Conservation (phyloP, 2,113 vertebrate genomes). For the Callithrix jacchus region DNA sequence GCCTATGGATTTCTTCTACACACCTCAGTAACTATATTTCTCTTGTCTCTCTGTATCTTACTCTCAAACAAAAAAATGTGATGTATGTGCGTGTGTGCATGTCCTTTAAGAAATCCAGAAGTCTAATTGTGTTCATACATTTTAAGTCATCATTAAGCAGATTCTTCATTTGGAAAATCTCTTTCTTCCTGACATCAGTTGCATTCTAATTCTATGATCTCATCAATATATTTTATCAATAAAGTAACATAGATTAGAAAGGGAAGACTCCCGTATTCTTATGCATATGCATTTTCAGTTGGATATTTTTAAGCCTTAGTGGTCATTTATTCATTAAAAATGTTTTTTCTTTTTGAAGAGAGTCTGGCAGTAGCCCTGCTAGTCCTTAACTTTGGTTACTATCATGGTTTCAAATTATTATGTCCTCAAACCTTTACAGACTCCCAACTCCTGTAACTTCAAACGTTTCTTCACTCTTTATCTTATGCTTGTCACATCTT, state of each 20-base stretch:
- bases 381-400: not conserved
- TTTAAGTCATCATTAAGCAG: not conserved
- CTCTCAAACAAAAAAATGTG: not conserved
- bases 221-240: slow-evolving; percentile 2
- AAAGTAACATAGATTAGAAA: not conserved
- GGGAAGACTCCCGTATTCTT: not conserved
- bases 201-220: not conserved
- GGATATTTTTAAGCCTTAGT: not conserved
- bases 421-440: not conserved
- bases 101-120: not conserved
- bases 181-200: not conserved
- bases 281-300: not conserved
- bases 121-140: not conserved
- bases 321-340: not conserved
- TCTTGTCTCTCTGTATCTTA: not conserved
- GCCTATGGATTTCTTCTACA: not conserved
- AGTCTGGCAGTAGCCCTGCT: not conserved
- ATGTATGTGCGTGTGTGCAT: not conserved
- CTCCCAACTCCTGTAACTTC: not conserved
- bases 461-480: not conserved
- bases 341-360: not conserved
- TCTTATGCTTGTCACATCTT: not conserved
- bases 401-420: not conserved
- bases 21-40: not conserved
- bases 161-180: not conserved